Evolutionary conservation across 2,113 vertebrate genomes (phyloP).

Genomic region (Lepus europaeus): DNA sequence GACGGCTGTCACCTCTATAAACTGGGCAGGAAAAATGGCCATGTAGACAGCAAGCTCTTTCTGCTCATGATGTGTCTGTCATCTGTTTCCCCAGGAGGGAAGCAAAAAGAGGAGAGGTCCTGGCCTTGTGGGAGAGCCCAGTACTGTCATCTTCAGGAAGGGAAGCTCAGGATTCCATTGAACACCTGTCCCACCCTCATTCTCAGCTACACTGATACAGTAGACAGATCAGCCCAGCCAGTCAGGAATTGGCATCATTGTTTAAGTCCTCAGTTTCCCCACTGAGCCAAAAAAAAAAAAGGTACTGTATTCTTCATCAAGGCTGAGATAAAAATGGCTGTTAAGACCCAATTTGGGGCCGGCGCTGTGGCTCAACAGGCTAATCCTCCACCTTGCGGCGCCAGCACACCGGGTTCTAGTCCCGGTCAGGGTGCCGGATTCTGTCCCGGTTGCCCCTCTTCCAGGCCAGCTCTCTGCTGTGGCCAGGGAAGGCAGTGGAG

Average conservation of each 20-base stretch:
- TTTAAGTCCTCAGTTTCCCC: neutral
- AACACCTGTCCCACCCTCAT: neutral
- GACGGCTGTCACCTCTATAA: constrained; percentile 87
- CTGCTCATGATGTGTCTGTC: constrained; percentile 59
- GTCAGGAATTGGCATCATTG: neutral
- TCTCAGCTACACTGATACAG: neutral
- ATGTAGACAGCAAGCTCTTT: constrained; percentile 73
- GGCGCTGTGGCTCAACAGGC: too few relatives aligned
- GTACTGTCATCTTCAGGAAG: neutral
- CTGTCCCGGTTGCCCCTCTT: too few relatives aligned
- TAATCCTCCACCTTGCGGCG: too few relatives aligned
- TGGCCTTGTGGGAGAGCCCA: neutral
- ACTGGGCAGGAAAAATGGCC: constrained; percentile 82
- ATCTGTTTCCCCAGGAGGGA: constrained; percentile 56
- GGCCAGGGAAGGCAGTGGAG: too few relatives aligned
- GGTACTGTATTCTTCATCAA: neutral
- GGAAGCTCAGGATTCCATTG: neutral
- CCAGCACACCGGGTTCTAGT: too few relatives aligned
- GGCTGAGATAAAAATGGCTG: neutral
- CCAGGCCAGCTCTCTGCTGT: too few relatives aligned
- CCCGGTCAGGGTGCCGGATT: too few relatives aligned
- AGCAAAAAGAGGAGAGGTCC: neutral
- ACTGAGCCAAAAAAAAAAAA: constrained; percentile 21
- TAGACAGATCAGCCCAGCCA: neutral
- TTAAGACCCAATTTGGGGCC: neutral